Evolutionary conservation across 2,797 vertebrate genomes (phyloP), one percentile per base, ranked within the genome.

Genomic region (Cryptoprocta ferox): DNA sequence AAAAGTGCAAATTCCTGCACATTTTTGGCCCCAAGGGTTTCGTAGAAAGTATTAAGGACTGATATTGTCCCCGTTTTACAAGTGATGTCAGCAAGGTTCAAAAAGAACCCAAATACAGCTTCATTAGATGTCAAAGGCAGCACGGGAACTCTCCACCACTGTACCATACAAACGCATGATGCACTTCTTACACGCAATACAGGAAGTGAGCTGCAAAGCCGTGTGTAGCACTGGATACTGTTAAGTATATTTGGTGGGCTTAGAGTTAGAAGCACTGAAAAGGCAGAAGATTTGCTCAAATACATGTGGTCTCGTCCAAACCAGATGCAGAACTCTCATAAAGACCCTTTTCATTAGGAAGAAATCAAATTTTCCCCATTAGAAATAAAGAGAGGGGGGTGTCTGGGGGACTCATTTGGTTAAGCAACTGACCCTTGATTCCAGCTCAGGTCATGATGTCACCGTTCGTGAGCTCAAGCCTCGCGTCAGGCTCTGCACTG

Each of bases 271-370:
- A 26, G 42, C 59, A 6, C 76, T 30, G 21, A 35, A 9, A 86
- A 48, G 10, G 53, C 37, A 50, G 50, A 80, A 35, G 53, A 94
- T 82, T 91, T 93, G 65, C 32, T 96, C 42, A 79, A 66, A 96
- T 48, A 84, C 26, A 39, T 2, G 5, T 32, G 21, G 19, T 65
- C 45, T 73, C 65, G 48, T 30, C 48, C 70, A 78, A 96, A 87
- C 35, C 63, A 71, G 32, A 80, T 37, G n/a, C 45, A 92, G 39
- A 88, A 65, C 3, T 76, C 71, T 65, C 42, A 59, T 50, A 79
- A 93, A 61, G 24, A 85, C 3, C 3, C 35, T 50, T 45, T 73
- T 32, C 32, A 19, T 9, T n/a, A 63, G 59, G 15, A 92, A 86
- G 45, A 48, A 95, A 88, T 7, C 30, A 83, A 75, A 87, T 63